Evolutionary conservation across 2,888 invertebrate species (phyloP).

Genomic region (Harpalus rubripes): DNA sequence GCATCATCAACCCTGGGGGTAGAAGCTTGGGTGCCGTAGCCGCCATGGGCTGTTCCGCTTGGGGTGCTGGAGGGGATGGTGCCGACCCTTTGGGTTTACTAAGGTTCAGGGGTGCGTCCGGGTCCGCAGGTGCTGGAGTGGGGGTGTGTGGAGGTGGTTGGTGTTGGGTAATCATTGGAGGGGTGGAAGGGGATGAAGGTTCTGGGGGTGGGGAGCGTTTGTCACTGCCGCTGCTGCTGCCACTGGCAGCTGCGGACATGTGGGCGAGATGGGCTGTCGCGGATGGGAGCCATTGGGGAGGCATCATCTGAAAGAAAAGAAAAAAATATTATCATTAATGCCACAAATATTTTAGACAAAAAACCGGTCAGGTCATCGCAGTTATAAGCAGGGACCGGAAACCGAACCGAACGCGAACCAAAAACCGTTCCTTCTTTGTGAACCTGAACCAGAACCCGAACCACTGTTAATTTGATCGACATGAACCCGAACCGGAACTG

Average conservation of each 20-base stretch:
- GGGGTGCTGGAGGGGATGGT: slow-evolving; percentile 78
- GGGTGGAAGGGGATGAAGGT: slow-evolving; percentile 74
- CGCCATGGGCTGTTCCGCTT: slow-evolving; percentile 79
- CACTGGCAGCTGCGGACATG: slow-evolving; percentile 79
- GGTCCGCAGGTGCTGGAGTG: slow-evolving; percentile 79
- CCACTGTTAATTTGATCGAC: too few relatives aligned
- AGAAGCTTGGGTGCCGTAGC: slow-evolving; percentile 81
- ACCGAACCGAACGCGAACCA: too few relatives aligned
- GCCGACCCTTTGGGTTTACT: slow-evolving; percentile 87
- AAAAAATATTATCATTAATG: neutral
- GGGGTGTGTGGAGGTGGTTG: slow-evolving; percentile 72
- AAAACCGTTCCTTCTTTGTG: too few relatives aligned
- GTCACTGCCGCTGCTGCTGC: slow-evolving; percentile 72
- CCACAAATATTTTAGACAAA: too few relatives aligned
- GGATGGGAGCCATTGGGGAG: slow-evolving; percentile 82
- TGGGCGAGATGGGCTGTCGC: slow-evolving; percentile 87
- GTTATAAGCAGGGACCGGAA: too few relatives aligned
- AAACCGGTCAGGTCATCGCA: too few relatives aligned
- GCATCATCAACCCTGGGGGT: slow-evolving; percentile 81
- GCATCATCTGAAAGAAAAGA: slow-evolving; percentile 78
- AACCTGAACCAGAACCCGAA: too few relatives aligned
- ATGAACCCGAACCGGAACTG: too few relatives aligned
- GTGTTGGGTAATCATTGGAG: neutral
- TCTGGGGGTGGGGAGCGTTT: slow-evolving; percentile 75
- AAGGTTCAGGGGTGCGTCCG: slow-evolving; percentile 92